Evolutionary conservation across 2,888 invertebrate genomes (phyloP), one percentile per base, ranked within the genome.

Genomic region (Trissoscelio sp.): DNA sequence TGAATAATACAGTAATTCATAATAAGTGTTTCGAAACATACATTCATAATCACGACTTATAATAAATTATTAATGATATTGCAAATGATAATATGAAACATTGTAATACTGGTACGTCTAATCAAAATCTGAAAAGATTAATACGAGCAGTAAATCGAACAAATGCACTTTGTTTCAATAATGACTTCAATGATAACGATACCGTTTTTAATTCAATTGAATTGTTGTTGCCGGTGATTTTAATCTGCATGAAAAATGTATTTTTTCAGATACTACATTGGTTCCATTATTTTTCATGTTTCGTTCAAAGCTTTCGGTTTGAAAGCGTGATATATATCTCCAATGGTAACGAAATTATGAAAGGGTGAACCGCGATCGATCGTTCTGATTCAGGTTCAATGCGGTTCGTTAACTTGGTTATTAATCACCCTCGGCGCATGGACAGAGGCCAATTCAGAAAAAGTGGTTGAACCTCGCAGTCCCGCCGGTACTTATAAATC

Each of bases 361-460:
- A 82, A 82, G 79, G 82, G 82, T 72, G 79, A 79, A 82, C 74
- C 82, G 60, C 80, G 72, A 64, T 72, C 84, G 82, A 72, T 78
- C 82, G 78, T 64, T 77, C 83, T 53, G 82, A 73, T 83, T 77
- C 81, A 83, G 83, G 86, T 83, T 87, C 86, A 86, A 88, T 87
- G 87, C 85, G 85, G 86, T 85, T 87, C 87, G 87, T 87, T 87
- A 87, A 87, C 86, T 87, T 84, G 84, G 83, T 87, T 85, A 85
- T 87, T 87, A 87, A 87, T 88, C 87, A 87, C 87, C 84, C 85
- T 86, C 86, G 84, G 79, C 85, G 83, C 83, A 78, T 82, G 86
- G 86, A 87, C 87, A 87, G 85, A 85, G 87, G 75, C 80, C 87
- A 84, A 87, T 87, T 86, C 86, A 84, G 87, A 87, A 87, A 87